Percentiles rank a stretch among this genome's conserved stretches.
Evolutionary conservation across 37 sponge, comb jelly and placozoan species (phyloP).

Genomic region (Geodia barretti): DNA sequence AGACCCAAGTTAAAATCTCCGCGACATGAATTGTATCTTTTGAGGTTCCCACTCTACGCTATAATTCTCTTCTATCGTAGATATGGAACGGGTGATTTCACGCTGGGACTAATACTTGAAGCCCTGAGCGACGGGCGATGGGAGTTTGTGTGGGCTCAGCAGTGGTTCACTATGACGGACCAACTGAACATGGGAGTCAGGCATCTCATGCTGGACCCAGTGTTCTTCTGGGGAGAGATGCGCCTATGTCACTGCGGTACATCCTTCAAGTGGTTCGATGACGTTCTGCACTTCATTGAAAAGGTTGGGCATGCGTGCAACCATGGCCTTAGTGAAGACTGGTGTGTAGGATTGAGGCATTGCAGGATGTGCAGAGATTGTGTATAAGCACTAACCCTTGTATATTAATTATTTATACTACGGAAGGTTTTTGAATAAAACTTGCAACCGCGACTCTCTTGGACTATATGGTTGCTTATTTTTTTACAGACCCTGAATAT

Average conservation of each 20-base stretch:
- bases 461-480: neutral
- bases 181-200: constrained; percentile 68
- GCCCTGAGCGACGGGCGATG: constrained; percentile 36
- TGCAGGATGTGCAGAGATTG: no score
- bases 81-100: constrained; percentile 58
- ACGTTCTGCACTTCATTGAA: constrained; percentile 38
- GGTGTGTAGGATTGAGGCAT: no score
- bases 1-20: no score
- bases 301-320: constrained; percentile 19
- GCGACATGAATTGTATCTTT: no score
- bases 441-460: neutral
- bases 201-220: constrained; percentile 67
- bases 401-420: no score
- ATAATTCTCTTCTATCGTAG: constrained; percentile 12
- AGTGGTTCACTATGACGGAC: constrained; percentile 75
- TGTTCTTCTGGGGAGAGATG: constrained; percentile 67
- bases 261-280: constrained; percentile 47
- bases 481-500: constrained; percentile 30
- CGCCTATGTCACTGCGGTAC: constrained; percentile 64
- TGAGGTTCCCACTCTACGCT: neutral
- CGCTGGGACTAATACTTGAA: constrained; percentile 32
- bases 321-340: no score
- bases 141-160: constrained; percentile 77
- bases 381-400: no score
- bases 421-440: no score